These are phyloP conservation scores for Drosophila tsacasi DNA, from an alignment of 1,140 invertebrate genomes.

Conservation along the genomic window DNA sequence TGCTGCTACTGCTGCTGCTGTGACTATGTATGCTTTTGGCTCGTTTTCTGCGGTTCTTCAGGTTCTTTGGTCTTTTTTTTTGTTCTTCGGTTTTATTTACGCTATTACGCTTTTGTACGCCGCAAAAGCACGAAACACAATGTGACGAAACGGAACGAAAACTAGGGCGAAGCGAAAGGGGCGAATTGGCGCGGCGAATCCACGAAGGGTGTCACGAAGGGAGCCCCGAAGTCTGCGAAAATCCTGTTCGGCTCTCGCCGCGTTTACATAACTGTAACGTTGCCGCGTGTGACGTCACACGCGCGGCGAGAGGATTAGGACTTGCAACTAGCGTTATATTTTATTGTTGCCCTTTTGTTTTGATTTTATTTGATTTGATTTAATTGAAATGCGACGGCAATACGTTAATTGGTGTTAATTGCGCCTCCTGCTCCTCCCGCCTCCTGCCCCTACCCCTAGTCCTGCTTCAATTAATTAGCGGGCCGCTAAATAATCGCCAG, in stretches of 20 bases:
- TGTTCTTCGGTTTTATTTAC: slow-evolving; percentile 35
- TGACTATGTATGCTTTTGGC: slow-evolving; percentile 22
- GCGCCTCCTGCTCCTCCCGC: neutral
- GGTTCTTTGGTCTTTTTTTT: slow-evolving; percentile 27
- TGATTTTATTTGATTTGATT: slow-evolving; percentile 37
- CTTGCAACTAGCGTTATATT: slow-evolving; percentile 1
- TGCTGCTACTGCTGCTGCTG: neutral
- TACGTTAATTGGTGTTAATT: slow-evolving; percentile 71
- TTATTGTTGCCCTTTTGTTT: slow-evolving; percentile 18
- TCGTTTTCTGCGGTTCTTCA: slow-evolving; percentile 43
- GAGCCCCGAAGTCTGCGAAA: slow-evolving; percentile 16
- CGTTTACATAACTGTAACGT: slow-evolving; percentile 59
- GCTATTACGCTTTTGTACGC: slow-evolving; percentile 48
- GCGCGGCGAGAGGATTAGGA: slow-evolving; percentile 29
- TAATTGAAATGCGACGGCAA: slow-evolving; percentile 70
- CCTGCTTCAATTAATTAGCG: slow-evolving; percentile 69
- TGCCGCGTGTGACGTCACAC: slow-evolving; percentile 62
- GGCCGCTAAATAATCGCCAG: slow-evolving; percentile 66
- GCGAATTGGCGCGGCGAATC: slow-evolving; percentile 16
- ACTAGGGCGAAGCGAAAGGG: slow-evolving; percentile 17
- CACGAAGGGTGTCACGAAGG: slow-evolving; percentile 16
- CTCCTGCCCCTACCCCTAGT: too few species aligned
- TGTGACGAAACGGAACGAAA: slow-evolving; percentile 51
- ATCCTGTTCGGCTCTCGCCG: slow-evolving; percentile 18
- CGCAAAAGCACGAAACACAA: slow-evolving; percentile 72